These are phyloP conservation scores for Rhopalosiphum maidis DNA, from an alignment of 1,140 invertebrate species.

Conservation along the genomic window DNA sequence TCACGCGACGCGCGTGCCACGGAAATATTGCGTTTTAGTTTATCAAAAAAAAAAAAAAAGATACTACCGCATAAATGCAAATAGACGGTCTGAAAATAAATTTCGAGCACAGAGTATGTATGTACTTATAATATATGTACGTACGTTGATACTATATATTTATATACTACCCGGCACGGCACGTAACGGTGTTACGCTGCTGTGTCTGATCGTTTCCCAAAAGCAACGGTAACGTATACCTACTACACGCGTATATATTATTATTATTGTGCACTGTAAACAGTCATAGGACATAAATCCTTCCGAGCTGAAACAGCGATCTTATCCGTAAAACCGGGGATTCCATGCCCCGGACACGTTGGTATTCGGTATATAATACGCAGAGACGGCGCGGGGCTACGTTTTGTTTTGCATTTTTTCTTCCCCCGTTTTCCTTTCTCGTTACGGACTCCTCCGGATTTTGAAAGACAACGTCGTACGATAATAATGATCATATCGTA, in stretches of 20 bases:
- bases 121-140: not conserved
- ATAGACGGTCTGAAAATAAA: conserved; percentile 19
- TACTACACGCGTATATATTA: not conserved
- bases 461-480: not conserved
- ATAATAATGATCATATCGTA: conserved; percentile 4
- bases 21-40: not conserved
- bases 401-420: conserved; percentile 17
- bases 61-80: conserved; percentile 18
- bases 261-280: conserved; percentile 6
- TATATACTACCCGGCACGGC: not conserved
- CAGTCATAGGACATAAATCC: conserved; percentile 42
- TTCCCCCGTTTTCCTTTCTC: not conserved
- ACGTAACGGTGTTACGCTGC: conserved; percentile 38
- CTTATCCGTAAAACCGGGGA: conserved; percentile 22
- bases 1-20: not conserved
- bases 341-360: not conserved
- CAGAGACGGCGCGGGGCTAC: not conserved
- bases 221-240: not conserved
- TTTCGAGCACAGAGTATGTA: not conserved
- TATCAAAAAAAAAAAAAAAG: not conserved
- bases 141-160: not conserved
- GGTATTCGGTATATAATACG: not conserved
- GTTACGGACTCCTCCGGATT: not conserved
- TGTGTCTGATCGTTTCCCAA: conserved; percentile 48
- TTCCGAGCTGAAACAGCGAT: conserved; percentile 25